Percentiles rank a stretch among this genome's conserved stretches.
These are phyloP conservation scores for Ormyrus labotus DNA, from an alignment of 2,888 invertebrate genomes.

Conservation along the genomic window DNA sequence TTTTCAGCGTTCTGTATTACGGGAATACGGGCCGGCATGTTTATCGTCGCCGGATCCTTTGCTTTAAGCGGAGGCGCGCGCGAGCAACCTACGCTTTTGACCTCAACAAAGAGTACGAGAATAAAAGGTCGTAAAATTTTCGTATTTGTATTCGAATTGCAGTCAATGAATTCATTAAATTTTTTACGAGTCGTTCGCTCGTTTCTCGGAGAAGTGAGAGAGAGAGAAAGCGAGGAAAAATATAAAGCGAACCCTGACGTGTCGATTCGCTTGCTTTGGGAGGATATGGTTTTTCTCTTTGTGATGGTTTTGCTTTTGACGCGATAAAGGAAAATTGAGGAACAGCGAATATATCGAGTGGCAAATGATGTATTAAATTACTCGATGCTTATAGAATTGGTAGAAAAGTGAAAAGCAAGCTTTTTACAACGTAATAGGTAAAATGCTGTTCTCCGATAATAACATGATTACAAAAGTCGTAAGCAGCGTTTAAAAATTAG, in stretches of 20 bases:
- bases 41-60: too few species aligned
- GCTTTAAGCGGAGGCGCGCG: too few species aligned
- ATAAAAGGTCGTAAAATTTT: not conserved
- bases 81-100: too few species aligned
- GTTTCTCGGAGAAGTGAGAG: not conserved
- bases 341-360: not conserved
- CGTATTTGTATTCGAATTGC: slow-evolving; percentile 1
- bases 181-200: not conserved
- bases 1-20: too few species aligned
- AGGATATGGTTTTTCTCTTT: not conserved
- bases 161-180: slow-evolving; percentile 5
- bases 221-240: not conserved
- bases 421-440: too few species aligned
- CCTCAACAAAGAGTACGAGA: not conserved
- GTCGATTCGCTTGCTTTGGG: not conserved
- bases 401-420: too few species aligned
- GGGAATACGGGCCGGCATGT: too few species aligned
- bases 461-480: too few species aligned
- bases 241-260: not conserved
- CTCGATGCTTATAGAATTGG: too few species aligned
- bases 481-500: too few species aligned
- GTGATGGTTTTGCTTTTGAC: not conserved
- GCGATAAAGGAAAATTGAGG: not conserved
- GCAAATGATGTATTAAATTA: too few species aligned
- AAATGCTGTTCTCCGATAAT: too few species aligned